Conservation (phyloP, 2,888 invertebrate genomes). For the Drosophila kuntzei region DNA sequence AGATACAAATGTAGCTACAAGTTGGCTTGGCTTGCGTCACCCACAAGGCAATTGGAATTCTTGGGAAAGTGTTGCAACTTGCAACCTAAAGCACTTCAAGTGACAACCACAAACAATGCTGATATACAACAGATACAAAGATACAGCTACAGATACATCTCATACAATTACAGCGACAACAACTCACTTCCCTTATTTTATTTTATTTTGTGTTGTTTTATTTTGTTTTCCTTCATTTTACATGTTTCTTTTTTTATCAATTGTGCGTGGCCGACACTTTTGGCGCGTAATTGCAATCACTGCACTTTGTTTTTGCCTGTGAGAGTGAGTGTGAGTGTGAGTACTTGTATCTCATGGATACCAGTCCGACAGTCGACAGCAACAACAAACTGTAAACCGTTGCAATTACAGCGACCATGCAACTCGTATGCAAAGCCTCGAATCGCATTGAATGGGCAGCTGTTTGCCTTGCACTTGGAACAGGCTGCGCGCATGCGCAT, state of each 20-base stretch:
- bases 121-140: constrained; percentile 31
- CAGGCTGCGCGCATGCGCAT: constrained; percentile 42
- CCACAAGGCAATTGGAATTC: constrained; percentile 61
- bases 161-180: constrained; percentile 39
- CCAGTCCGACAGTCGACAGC: constrained; percentile 9
- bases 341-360: constrained; percentile 50
- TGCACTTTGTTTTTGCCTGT: constrained; percentile 52
- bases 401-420: constrained; percentile 28
- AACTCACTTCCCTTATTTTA: constrained; percentile 53
- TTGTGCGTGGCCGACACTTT: constrained; percentile 61
- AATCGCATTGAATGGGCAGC: constrained; percentile 19
- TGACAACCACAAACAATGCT: constrained; percentile 68
- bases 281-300: constrained; percentile 69
- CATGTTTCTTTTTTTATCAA: constrained; percentile 41
- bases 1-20: constrained; percentile 57
- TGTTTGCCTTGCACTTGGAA: constrained; percentile 26
- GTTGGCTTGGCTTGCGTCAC: constrained; percentile 54
- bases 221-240: constrained; percentile 17
- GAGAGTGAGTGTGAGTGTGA: not conserved
- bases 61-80: constrained; percentile 76
- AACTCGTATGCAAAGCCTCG: constrained; percentile 29
- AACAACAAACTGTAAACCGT: constrained; percentile 31
- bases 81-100: constrained; percentile 74
- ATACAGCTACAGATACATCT: constrained; percentile 24
- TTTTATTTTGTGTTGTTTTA: constrained; percentile 22